Conservation (phyloP, 2,888 invertebrate species). For the Euplagia quadripunctaria region DNA sequence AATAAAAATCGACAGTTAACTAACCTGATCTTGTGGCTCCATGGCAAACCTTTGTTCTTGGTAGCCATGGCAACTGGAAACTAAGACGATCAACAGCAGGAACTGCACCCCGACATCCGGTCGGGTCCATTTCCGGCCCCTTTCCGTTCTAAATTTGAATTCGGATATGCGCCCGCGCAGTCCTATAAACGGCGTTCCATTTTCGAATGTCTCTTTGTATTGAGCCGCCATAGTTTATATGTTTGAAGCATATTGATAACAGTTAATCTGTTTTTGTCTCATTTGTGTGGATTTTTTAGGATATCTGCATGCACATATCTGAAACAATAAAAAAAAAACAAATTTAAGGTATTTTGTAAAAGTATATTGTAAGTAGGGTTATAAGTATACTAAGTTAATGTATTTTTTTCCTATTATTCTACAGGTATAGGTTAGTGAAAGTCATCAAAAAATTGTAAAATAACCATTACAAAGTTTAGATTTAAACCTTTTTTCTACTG, state of each 20-base stretch:
- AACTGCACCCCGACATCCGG: slow-evolving; percentile 73
- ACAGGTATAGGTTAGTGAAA: too few relatives aligned
- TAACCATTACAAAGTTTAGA: too few relatives aligned
- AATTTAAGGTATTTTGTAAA: neutral
- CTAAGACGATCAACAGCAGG: slow-evolving; percentile 65
- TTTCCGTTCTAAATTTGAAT: slow-evolving; percentile 73
- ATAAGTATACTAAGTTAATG: too few relatives aligned
- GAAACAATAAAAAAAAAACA: slow-evolving; percentile 59
- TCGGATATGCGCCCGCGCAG: slow-evolving; percentile 69
- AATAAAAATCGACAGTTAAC: slow-evolving; percentile 35
- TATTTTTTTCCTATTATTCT: too few relatives aligned
- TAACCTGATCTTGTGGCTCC: slow-evolving; percentile 94
- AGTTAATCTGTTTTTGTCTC: slow-evolving; percentile 55
- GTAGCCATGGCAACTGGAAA: slow-evolving; percentile 76
- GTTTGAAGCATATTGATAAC: slow-evolving; percentile 74
- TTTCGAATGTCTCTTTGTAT: slow-evolving; percentile 67
- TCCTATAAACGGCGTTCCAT: slow-evolving; percentile 68
- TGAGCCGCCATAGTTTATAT: slow-evolving; percentile 76
- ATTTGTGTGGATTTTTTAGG: slow-evolving; percentile 61
- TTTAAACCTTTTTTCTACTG: too few relatives aligned
- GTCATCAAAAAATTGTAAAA: too few relatives aligned
- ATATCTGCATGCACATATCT: slow-evolving; percentile 58
- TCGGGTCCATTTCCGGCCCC: slow-evolving; percentile 67
- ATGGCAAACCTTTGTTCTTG: slow-evolving; percentile 95
- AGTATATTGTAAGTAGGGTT: neutral